A percentile compares a stretch with the other conserved stretches of the same genome.
Conservation (phyloP, 2,888 invertebrate genomes). For the Punctoribates punctum region DNA sequence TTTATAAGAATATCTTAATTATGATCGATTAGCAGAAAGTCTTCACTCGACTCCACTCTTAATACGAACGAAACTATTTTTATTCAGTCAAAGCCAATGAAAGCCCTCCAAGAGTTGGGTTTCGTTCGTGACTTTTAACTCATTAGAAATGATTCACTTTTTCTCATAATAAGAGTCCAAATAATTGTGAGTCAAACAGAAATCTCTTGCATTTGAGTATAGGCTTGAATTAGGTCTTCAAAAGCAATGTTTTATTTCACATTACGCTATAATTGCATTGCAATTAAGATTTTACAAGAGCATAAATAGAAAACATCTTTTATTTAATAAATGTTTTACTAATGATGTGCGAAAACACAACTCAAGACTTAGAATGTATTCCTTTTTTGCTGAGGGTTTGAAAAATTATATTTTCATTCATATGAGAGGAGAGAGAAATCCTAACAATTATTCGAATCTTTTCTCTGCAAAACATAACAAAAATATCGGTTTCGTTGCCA, state of each 20-base stretch:
- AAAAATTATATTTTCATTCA: background rate
- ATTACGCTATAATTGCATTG: background rate
- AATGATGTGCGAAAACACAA: background rate
- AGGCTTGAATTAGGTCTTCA: background rate
- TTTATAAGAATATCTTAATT: conserved; percentile 5
- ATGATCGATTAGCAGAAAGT: conserved; percentile 1
- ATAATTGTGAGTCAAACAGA: background rate
- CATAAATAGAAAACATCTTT: too few species aligned
- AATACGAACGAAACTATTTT: background rate
- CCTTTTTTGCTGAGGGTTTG: background rate
- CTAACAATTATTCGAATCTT: background rate
- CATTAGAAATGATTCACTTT: conserved; percentile 11
- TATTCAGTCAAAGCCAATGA: background rate
- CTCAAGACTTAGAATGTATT: background rate
- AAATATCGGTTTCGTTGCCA: background rate
- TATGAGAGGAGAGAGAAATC: background rate
- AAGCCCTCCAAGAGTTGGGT: background rate
- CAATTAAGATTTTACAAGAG: background rate
- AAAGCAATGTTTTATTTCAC: background rate
- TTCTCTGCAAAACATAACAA: background rate
- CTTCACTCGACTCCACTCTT: background rate
- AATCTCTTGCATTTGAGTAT: background rate
- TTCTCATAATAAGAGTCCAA: background rate
- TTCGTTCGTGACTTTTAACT: conserved; percentile 11
- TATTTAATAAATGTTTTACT: background rate